phyloP scores from a whole-genome alignment of 2,797 vertebrate genomes.

The Coregonus suidteri region DNA sequence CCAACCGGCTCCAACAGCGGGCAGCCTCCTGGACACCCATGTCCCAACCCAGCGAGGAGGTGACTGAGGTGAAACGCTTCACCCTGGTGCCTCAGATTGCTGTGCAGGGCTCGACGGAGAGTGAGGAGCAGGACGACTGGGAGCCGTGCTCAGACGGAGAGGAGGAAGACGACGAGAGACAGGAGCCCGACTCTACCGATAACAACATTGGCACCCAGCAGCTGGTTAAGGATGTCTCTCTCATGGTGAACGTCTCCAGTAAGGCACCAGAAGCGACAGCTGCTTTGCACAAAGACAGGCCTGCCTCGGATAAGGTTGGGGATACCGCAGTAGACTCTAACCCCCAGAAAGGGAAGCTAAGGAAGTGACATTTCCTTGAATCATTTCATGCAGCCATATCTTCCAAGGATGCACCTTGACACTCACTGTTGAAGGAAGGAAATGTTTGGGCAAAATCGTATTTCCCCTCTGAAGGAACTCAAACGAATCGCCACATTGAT shows the following conservation, averaged over 20 bases:
- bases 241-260: constrained; percentile 20
- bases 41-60: constrained; percentile 51
- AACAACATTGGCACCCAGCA: constrained; percentile 16
- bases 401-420: constrained; percentile 15
- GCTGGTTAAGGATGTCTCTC: constrained; percentile 16
- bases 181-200: constrained; percentile 15
- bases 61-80: constrained; percentile 60
- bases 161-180: constrained; percentile 60
- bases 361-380: constrained; percentile 44
- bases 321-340: background rate
- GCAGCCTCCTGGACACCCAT: constrained; percentile 61
- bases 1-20: constrained; percentile 22
- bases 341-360: constrained; percentile 38
- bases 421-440: constrained; percentile 15
- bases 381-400: constrained; percentile 14
- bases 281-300: constrained; percentile 18
- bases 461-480: background rate
- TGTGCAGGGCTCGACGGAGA: constrained; percentile 86
- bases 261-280: constrained; percentile 31
- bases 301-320: constrained; percentile 22
- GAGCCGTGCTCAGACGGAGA: constrained; percentile 82
- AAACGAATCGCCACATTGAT: background rate
- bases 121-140: constrained; percentile 81
- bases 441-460: background rate
- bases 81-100: constrained; percentile 86